Conservation (phyloP, 35 echinoderm and acorn worm genomes). For the Heliocidaris tuberculata region DNA sequence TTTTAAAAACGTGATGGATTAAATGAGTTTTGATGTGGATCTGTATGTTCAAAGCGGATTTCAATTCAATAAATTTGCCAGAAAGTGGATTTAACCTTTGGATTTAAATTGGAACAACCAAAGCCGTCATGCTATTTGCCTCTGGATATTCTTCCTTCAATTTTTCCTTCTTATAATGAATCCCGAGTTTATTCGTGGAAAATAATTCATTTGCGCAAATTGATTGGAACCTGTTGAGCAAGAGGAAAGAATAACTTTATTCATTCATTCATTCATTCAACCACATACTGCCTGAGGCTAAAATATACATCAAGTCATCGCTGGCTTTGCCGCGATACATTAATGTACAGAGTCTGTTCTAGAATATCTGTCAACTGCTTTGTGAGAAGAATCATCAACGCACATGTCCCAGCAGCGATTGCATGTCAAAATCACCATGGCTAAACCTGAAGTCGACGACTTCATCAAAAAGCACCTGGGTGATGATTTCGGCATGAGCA, state of each 20-base stretch:
- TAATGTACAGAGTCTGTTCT: neutral
- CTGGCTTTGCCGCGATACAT: neutral
- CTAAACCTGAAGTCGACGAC: constrained; percentile 24
- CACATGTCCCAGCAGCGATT: neutral
- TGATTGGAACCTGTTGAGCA: neutral
- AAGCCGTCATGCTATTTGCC: neutral
- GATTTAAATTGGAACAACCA: neutral
- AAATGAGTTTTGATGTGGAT: neutral
- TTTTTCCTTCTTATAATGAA: neutral
- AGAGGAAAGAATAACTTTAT: neutral
- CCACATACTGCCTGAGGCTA: neutral
- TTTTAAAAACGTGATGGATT: neutral
- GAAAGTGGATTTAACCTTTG: neutral
- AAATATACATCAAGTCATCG: neutral
- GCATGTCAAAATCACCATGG: constrained; percentile 22
- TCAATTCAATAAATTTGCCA: neutral
- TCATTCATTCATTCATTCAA: neutral
- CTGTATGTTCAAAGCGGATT: neutral
- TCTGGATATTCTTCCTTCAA: neutral
- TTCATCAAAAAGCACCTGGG: constrained; percentile 37
- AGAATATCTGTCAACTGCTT: neutral
- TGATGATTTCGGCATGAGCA: neutral
- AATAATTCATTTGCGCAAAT: neutral
- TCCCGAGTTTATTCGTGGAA: neutral
- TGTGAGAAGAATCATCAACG: neutral